Conservation (phyloP, 2,113 vertebrate species). For the Brachypodius melanocephalos region DNA sequence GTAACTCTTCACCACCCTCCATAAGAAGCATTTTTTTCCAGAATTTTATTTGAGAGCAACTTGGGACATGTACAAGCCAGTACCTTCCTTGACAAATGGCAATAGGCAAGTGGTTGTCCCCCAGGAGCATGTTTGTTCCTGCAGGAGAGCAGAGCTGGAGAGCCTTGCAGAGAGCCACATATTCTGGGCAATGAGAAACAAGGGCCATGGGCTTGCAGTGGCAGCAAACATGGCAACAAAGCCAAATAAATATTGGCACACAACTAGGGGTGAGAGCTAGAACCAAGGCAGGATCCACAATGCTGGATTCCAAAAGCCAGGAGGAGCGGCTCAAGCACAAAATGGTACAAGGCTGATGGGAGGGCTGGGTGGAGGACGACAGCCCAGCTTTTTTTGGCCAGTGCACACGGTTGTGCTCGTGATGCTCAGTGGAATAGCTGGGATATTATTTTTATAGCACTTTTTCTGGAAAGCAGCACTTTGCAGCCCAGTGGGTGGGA, state of each 20-base stretch:
- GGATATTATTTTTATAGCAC: not conserved
- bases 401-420: not conserved
- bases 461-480: constrained; percentile 10
- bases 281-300: not conserved
- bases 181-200: not conserved
- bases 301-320: not conserved
- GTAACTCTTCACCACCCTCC: not conserved
- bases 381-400: not conserved
- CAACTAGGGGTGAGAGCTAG: not conserved
- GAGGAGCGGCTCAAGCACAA: not conserved
- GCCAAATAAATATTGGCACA: not conserved
- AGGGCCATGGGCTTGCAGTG: not conserved
- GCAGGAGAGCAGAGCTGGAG: not conserved
- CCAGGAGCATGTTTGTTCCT: not conserved
- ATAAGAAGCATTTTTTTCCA: not conserved
- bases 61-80: not conserved
- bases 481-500: not conserved
- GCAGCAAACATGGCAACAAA: not conserved
- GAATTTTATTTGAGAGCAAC: not conserved
- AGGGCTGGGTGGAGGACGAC: not conserved
- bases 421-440: not conserved
- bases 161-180: not conserved
- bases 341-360: not conserved
- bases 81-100: not conserved
- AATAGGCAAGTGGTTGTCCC: rapidly evolving